Conservation (phyloP, 1,140 invertebrate genomes). For the Gryllus bimaculatus region DNA sequence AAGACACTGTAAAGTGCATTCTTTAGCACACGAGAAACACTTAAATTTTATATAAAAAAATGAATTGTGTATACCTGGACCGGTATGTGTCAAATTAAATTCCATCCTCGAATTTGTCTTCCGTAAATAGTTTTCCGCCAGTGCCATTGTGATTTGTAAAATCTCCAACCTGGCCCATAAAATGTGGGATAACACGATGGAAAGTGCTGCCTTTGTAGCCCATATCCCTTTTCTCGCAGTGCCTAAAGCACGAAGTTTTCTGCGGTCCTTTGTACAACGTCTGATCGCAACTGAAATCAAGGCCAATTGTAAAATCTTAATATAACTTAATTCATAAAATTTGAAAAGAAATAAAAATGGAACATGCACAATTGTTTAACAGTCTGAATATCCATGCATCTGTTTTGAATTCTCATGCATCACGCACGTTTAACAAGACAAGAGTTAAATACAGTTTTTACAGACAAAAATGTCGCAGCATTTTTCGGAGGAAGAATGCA, state of each 20-base stretch:
- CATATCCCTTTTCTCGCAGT: constrained; percentile 90
- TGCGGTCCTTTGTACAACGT: constrained; percentile 86
- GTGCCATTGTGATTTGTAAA: constrained; percentile 94
- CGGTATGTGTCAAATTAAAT: constrained; percentile 92
- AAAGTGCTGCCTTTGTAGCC: constrained; percentile 86
- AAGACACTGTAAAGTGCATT: constrained; percentile 44
- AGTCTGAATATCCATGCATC: too few relatives aligned
- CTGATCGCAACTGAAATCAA: constrained; percentile 62
- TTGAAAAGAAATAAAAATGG: too few relatives aligned
- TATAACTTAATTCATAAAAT: too few relatives aligned
- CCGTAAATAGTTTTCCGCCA: constrained; percentile 69
- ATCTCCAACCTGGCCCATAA: constrained; percentile 96
- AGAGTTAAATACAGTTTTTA: too few relatives aligned
- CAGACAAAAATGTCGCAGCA: too few relatives aligned
- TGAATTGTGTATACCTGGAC: constrained; percentile 49
- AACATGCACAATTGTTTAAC: too few relatives aligned
- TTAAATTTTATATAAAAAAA: too few relatives aligned
- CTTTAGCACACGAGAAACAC: too few relatives aligned
- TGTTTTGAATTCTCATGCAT: too few relatives aligned
- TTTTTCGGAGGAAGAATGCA: too few relatives aligned
- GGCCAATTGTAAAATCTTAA: not conserved
- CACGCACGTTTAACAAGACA: too few relatives aligned
- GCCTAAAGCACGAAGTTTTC: constrained; percentile 90
- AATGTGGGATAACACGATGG: constrained; percentile 95
- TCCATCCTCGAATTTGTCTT: constrained; percentile 80